phyloP scores from a whole-genome alignment of 2,113 vertebrate species.

The Podocnemis expansa region DNA sequence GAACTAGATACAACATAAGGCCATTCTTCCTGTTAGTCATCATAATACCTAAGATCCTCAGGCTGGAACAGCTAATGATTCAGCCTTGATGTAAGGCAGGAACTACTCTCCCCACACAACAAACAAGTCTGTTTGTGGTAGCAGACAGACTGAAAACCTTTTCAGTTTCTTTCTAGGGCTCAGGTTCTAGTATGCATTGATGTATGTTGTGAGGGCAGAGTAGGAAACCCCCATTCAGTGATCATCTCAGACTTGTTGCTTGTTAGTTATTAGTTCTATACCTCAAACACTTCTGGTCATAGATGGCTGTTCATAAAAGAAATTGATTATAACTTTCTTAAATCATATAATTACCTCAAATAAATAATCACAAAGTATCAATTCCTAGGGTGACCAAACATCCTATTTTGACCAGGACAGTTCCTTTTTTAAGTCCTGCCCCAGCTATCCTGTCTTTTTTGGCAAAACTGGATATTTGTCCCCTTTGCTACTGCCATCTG shows the following conservation, averaged over 20 bases:
- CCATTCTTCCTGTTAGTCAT: neutral
- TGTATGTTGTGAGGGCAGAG: neutral
- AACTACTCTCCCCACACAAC: neutral
- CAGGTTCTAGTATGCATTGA: neutral
- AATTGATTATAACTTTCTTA: too few relatives aligned
- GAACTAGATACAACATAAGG: neutral
- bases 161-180: neutral
- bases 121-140: neutral
- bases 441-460: too few relatives aligned
- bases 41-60: neutral
- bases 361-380: neutral
- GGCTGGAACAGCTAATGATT: neutral
- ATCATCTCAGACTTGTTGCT: neutral
- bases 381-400: too few relatives aligned
- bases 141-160: neutral
- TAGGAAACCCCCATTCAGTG: neutral
- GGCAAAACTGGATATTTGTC: too few relatives aligned
- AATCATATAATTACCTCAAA: too few relatives aligned
- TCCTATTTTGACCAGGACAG: too few relatives aligned
- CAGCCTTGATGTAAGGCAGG: neutral
- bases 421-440: too few relatives aligned
- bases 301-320: neutral
- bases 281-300: neutral
- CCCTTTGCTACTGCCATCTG: too few relatives aligned
- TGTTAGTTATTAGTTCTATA: neutral